Evolutionary conservation across 2,113 vertebrate species (phyloP), one percentile per base, ranked within the genome.

Genomic region (Vulpes lagopus): DNA sequence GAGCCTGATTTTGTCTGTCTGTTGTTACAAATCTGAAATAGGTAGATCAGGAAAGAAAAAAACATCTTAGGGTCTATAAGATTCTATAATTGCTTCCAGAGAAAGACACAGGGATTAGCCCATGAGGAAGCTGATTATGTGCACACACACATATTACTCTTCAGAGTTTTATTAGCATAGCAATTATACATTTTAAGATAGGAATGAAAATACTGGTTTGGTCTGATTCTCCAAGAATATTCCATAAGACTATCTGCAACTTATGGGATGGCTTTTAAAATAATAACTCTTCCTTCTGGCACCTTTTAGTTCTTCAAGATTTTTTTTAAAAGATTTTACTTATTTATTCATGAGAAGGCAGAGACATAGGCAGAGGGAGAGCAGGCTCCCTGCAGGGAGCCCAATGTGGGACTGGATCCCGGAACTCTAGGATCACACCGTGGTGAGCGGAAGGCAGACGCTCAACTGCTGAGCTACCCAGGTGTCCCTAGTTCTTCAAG

Each of bases 141-240:
- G 1, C 55, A 86, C 6, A 67, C 16, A 20, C 14, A 57, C 7
- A 30, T 43, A 82, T 67, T 89, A 67, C 30, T 93, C 8, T 55
- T 88, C 20, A 74, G 84, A 67, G 23, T 51, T 93, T 60, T 93
- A 69, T 91, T 32, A 84, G 9, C 7, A 91, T 8, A 91, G 62
- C 10, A n/a, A 80, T 3, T 71, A 62, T 19, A 85, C 14, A 95
- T n/a, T 82, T 78, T 86, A 79, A 95, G 27, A 64, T 17, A 87
- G 51, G 43, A 92, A n/a, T 55, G 64, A 82, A 85, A 97, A 97
- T 86, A 89, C 32, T 83, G 49, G 51, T 64, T 95, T 81, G 59
- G n/a, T 90, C 12, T 97, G 49, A 89, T 87, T 67, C 8, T 30
- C 49, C 17, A 79, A 27, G 11, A 79, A 94, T 25, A 30, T 93